phyloP scores from a whole-genome alignment of 1,140 invertebrate genomes.

The Bombus picipes region DNA sequence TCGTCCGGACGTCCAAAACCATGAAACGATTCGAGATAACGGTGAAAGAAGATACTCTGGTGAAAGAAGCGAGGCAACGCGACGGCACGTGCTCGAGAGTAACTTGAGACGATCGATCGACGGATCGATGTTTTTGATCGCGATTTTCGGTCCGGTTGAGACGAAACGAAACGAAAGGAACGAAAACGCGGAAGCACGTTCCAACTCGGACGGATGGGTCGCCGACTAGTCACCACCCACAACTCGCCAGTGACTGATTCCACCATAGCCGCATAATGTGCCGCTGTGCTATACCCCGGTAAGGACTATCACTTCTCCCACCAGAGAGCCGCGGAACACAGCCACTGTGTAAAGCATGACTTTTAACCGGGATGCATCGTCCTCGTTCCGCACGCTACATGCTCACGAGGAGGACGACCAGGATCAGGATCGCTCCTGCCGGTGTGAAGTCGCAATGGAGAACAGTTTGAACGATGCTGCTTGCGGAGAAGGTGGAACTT shows the following conservation, averaged over 20 bases:
- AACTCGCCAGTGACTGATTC: conserved; percentile 82
- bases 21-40: neutral
- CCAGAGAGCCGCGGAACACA: conserved; percentile 69
- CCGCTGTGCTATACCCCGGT: conserved; percentile 76
- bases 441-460: neutral
- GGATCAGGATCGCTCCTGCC: neutral
- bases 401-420: conserved; percentile 28
- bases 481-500: neutral
- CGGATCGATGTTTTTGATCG: conserved; percentile 28
- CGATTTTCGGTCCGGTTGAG: conserved; percentile 32
- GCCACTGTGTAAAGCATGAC: conserved; percentile 75
- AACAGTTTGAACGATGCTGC: neutral
- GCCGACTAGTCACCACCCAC: conserved; percentile 81
- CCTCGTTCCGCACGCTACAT: conserved; percentile 38
- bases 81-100: conserved; percentile 2
- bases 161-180: conserved; percentile 18
- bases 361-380: conserved; percentile 73
- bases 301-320: conserved; percentile 82
- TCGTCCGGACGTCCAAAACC: no score
- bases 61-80: neutral
- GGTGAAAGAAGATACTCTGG: no score
- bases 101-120: neutral
- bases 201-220: conserved; percentile 62
- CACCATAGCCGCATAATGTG: conserved; percentile 80
- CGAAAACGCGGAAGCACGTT: conserved; percentile 59